These are phyloP conservation scores for Iselma pallidipennis DNA, from an alignment of 2,888 invertebrate genomes.

Conservation along the genomic window DNA sequence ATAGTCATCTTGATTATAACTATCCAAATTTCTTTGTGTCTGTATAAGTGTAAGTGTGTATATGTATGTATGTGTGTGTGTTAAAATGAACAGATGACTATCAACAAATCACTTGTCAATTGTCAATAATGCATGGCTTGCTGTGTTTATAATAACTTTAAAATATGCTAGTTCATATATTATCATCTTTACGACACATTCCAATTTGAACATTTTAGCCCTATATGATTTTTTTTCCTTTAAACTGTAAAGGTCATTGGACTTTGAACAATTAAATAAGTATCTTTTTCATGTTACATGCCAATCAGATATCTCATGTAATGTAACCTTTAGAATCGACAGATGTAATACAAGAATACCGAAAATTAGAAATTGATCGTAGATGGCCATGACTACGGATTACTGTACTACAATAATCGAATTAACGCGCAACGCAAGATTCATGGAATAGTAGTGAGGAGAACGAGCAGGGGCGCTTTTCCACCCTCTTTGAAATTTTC, in stretches of 20 bases:
- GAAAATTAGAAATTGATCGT: too few relatives aligned
- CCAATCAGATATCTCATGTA: conserved; percentile 25
- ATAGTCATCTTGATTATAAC: not conserved
- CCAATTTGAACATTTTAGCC: too few relatives aligned
- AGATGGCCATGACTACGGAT: too few relatives aligned
- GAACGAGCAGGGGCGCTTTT: too few relatives aligned
- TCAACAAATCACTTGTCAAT: conserved; percentile 20
- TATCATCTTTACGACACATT: conserved; percentile 9
- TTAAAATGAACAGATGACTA: too few relatives aligned
- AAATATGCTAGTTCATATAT: conserved; percentile 27
- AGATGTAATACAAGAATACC: conserved; percentile 4
- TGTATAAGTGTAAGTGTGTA: too few relatives aligned
- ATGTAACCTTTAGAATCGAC: conserved; percentile 20
- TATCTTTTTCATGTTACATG: conserved; percentile 21
- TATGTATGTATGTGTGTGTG: too few relatives aligned
- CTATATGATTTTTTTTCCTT: too few relatives aligned
- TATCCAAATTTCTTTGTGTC: not conserved
- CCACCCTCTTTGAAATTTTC: too few relatives aligned
- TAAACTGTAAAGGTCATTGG: conserved; percentile 17
- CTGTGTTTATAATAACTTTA: conserved; percentile 24
- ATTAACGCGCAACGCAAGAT: too few relatives aligned
- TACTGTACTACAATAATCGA: too few relatives aligned
- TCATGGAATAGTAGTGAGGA: too few relatives aligned
- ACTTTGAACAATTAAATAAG: conserved; percentile 24
- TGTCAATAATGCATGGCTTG: conserved; percentile 23